Base-by-base conservation (phyloP, 2,113 vertebrate species). In the Gambusia affinis region DNA sequence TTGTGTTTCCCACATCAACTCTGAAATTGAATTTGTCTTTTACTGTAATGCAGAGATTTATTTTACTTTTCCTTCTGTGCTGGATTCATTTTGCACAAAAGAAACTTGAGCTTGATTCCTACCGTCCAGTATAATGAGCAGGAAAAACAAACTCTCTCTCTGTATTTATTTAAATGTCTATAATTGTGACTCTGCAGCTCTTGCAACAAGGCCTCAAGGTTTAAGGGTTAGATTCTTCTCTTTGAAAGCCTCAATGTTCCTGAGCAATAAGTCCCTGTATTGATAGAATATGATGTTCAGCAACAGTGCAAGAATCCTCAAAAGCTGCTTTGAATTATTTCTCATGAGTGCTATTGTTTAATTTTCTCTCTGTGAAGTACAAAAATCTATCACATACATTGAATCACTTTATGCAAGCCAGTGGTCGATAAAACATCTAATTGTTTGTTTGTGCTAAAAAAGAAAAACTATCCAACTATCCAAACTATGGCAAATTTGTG, bases 231-330 rank as follows among this genome's bases (percentile, higher is more conserved):
- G 71, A 70, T 82, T 81, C 73, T 85, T 67, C 30, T 82, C 71
- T 22, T 76, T 74, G 62, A 70, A 79, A 79, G 72, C 81, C 78
- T 67, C 64, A 64, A 12, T 78, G 78, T 86, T 89, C 71, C 66
- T 60, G 63, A 82, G 83, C 86, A 90, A 89, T 89, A 87, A 78
- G 87, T 88, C 76, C 42, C 71, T 84, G 78, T 90, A 91, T 88
- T 85, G 83, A 87, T 78, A 83, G 71, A 73, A 84, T 86, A 87
- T 88, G 83, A 85, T 83, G 82, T 77, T 78, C 87, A 88, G 74
- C 88, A 88, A 89, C 72, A 66, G 65, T 68, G 73, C 73, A 69
- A 75, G 87, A 80, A 85, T 79, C 78, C 76, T 80, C 57, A 31
- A 1, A 29, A 83, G 73, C 72, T 72, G 78, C 76, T 73, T 37